These are phyloP conservation scores for Equus przewalskii DNA, from an alignment of 2,113 vertebrate genomes.

Conservation along the genomic window DNA sequence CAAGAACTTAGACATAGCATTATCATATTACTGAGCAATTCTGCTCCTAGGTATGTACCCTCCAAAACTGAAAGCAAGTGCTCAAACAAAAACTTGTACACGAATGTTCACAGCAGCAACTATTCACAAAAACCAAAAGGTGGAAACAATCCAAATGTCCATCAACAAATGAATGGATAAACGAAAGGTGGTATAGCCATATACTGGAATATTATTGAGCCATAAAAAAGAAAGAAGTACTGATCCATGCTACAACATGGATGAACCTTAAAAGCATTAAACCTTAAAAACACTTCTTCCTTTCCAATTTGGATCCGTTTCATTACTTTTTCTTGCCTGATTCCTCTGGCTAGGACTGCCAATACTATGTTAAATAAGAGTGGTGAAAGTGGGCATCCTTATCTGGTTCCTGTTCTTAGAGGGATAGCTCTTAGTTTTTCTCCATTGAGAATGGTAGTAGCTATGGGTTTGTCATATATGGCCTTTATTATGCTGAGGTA, in stretches of 20 bases:
- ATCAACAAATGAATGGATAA: not conserved
- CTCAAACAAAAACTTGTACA: not conserved
- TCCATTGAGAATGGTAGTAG: too few relatives aligned
- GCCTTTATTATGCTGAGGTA: too few relatives aligned
- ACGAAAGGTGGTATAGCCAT: not conserved
- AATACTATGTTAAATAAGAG: too few relatives aligned
- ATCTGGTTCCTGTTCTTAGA: too few relatives aligned
- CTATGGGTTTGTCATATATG: too few relatives aligned
- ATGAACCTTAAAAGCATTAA: not conserved
- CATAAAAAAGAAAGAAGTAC: not conserved
- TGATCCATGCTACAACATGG: not conserved
- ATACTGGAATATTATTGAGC: not conserved
- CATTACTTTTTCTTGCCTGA: too few relatives aligned
- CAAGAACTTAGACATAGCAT: not conserved
- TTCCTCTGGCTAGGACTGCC: too few relatives aligned
- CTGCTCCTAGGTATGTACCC: not conserved
- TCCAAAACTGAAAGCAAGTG: not conserved
- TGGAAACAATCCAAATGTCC: not conserved
- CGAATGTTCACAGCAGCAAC: not conserved
- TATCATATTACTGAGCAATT: not conserved
- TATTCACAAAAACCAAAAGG: not conserved
- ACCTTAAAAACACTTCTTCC: too few relatives aligned
- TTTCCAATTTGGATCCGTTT: too few relatives aligned
- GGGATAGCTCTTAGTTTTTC: too few relatives aligned
- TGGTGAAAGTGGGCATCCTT: too few relatives aligned